Evolutionary conservation across 2,113 vertebrate genomes (phyloP).

Genomic region (Cranoglanis bouderius): DNA sequence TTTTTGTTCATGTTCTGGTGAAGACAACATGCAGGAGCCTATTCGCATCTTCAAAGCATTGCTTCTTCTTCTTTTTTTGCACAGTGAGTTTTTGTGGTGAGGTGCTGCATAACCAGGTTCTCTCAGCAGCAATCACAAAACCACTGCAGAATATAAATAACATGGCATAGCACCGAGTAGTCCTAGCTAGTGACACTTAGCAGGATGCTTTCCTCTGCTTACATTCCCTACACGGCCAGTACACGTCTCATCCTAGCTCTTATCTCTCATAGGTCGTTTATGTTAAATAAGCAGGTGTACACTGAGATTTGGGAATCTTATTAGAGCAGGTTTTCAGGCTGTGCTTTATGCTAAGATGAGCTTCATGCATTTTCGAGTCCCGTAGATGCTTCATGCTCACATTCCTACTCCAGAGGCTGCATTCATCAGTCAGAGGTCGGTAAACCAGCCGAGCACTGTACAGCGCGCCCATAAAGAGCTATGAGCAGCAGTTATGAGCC

Average conservation of each 20-base stretch:
- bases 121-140: conserved; percentile 17
- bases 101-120: conserved; percentile 30
- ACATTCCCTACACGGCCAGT: background rate
- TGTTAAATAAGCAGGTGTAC: background rate
- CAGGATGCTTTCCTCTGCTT: background rate
- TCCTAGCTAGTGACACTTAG: background rate
- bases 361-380: background rate
- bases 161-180: conserved; percentile 15
- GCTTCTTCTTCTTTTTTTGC: background rate
- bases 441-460: background rate
- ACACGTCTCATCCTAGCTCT: background rate
- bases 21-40: background rate
- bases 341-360: background rate
- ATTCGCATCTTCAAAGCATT: background rate
- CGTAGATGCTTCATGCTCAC: background rate
- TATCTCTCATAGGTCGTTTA: background rate
- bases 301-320: background rate
- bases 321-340: background rate
- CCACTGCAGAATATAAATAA: background rate
- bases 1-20: conserved; percentile 31
- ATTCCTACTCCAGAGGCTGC: background rate
- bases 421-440: background rate
- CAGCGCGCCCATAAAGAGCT: background rate
- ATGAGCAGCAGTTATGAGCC: background rate
- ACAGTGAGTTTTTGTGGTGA: conserved; percentile 11